Evolutionary conservation across 2,113 vertebrate genomes (phyloP).

Genomic region (Pan troglodytes): NHGRI_mPanTro3-v2.1_pri NC_072412.2:99638501-99639000

Average conservation of each 20-base stretch:
- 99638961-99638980: slow-evolving; percentile 5
- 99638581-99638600: background rate
- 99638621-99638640: background rate
- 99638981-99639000: background rate
- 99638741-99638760: background rate
- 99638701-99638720: background rate
- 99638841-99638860: background rate
- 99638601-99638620: background rate
- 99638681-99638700: background rate
- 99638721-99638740: background rate
- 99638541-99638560: background rate
- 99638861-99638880: background rate
- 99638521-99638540: background rate
- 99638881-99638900: background rate
- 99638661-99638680: background rate
- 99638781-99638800: background rate
- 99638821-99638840: background rate
- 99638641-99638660: background rate
- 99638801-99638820: background rate
- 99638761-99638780: background rate
- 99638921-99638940: background rate
- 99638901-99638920: background rate
- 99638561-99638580: background rate
- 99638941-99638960: background rate
- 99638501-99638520: background rate